phyloP scores from a whole-genome alignment of 2,888 invertebrate genomes.

The Andricus curvator region DNA sequence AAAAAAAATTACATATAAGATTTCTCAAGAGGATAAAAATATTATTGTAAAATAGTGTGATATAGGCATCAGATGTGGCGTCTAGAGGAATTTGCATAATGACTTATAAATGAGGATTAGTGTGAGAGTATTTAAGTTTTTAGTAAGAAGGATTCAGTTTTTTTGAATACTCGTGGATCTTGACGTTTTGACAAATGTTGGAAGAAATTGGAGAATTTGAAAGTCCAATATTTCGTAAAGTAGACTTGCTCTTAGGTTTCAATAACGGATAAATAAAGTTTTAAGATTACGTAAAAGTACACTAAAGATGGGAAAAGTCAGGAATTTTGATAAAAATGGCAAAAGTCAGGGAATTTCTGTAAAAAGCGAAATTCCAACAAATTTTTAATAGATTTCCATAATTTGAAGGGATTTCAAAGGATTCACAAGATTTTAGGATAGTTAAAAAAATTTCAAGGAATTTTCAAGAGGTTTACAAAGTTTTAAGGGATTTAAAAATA shows the following conservation, averaged over 20 bases:
- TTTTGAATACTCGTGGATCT: not conserved
- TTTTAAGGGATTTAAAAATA: too few species aligned
- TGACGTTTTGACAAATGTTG: slow-evolving; percentile 6
- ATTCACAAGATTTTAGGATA: too few species aligned
- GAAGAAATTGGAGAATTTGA: not conserved
- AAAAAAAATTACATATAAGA: not conserved
- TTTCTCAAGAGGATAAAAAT: not conserved
- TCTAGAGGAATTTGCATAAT: slow-evolving; percentile 1
- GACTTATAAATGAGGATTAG: not conserved
- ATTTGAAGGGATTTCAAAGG: too few species aligned
- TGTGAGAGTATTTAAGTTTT: not conserved
- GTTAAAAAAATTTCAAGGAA: too few species aligned
- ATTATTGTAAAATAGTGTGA: not conserved
- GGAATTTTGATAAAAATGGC: too few species aligned
- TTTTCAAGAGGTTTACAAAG: too few species aligned
- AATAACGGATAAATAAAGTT: too few species aligned
- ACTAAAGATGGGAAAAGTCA: too few species aligned
- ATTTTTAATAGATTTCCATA: too few species aligned
- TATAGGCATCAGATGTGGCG: not conserved
- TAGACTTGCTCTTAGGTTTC: not conserved
- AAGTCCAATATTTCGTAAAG: not conserved
- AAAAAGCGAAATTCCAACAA: too few species aligned
- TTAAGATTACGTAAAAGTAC: too few species aligned
- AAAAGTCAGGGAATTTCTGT: too few species aligned
- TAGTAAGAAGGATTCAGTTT: not conserved